Evolutionary conservation across 2,113 vertebrate genomes (phyloP).

Genomic region (Oryzias celebensis): DNA sequence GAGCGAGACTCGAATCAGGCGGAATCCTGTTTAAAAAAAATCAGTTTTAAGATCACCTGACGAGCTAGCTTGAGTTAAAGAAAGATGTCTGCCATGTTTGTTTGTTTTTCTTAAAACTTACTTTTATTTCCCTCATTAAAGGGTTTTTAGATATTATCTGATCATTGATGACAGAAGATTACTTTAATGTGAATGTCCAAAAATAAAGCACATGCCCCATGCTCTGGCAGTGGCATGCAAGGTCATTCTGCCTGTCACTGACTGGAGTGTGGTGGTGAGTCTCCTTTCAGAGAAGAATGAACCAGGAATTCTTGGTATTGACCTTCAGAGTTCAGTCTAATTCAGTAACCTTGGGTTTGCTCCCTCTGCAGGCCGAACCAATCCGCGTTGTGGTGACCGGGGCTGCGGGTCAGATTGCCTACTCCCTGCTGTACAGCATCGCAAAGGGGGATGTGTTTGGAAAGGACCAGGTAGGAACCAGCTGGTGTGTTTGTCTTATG

Average conservation of each 20-base stretch:
- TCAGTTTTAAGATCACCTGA: too few species aligned
- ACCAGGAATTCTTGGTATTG: background rate
- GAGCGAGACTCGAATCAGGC: background rate
- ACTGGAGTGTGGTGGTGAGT: background rate
- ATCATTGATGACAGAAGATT: background rate
- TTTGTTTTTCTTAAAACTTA: background rate
- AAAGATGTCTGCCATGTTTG: too few species aligned
- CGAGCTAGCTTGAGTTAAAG: background rate
- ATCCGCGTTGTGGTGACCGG: constrained; percentile 94
- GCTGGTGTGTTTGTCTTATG: constrained; percentile 16
- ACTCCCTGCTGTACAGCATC: constrained; percentile 94
- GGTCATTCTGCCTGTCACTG: background rate
- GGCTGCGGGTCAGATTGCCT: constrained; percentile 96
- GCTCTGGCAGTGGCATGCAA: background rate
- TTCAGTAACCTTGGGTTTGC: background rate
- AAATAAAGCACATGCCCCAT: background rate
- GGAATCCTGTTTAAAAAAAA: fast-evolving
- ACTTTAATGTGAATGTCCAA: background rate
- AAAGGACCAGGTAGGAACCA: constrained; percentile 87
- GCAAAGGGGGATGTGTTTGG: constrained; percentile 98
- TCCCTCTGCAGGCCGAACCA: constrained; percentile 80
- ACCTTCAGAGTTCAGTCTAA: background rate
- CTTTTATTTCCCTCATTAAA: too few species aligned
- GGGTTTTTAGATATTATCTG: too few species aligned
- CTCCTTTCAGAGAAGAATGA: too few species aligned